Evolutionary conservation across 2,113 vertebrate species (phyloP).

Genomic region (Mormyrus lacerda): DNA sequence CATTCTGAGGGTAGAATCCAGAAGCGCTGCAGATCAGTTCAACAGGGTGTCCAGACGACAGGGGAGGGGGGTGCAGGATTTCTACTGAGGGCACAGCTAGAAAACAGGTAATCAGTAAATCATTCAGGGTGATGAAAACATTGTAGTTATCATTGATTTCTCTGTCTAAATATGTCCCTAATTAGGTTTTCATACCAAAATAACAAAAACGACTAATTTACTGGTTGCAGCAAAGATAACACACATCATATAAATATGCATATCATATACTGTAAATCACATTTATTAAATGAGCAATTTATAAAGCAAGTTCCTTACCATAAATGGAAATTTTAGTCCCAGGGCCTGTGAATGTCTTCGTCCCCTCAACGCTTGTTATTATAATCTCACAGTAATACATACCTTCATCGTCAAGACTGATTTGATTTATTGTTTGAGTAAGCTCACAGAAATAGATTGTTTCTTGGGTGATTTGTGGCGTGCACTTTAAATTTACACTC

Average conservation of each 20-base stretch:
- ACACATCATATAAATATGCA: too few species aligned
- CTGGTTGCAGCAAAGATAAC: not conserved
- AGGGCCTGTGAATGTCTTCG: not conserved
- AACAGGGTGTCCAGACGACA: not conserved
- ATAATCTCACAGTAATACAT: not conserved
- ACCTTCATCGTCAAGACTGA: not conserved
- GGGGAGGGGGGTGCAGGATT: not conserved
- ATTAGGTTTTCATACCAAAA: not conserved
- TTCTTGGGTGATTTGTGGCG: not conserved
- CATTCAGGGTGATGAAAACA: not conserved
- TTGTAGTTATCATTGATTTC: not conserved
- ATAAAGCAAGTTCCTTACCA: constrained; percentile 9
- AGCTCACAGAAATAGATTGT: not conserved
- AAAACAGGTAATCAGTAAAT: not conserved
- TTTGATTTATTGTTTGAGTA: not conserved
- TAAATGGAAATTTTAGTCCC: constrained; percentile 9
- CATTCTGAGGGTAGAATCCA: constrained; percentile 8
- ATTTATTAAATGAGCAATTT: not conserved
- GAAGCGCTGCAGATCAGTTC: not conserved
- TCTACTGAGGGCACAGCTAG: constrained; percentile 7
- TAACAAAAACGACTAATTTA: not conserved
- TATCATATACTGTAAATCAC: not conserved
- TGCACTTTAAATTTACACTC: not conserved
- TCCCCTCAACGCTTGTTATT: not conserved
- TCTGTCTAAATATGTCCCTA: not conserved